Percentiles rank a stretch among this genome's conserved stretches.
phyloP scores from a whole-genome alignment of 2,888 invertebrate genomes.

The Nasonia oneida region DNA sequence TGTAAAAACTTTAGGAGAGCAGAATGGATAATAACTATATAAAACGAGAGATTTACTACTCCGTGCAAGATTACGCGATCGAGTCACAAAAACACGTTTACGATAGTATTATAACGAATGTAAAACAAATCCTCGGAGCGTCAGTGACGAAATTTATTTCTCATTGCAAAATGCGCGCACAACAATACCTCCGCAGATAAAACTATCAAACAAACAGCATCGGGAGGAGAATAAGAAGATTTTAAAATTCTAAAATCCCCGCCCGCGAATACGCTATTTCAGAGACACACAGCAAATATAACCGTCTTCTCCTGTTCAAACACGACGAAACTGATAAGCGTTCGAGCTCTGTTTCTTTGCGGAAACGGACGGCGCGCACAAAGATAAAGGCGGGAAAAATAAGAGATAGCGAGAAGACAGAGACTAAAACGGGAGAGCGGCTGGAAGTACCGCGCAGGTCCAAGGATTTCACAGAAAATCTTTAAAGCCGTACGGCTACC shows the following conservation, averaged over 20 bases:
- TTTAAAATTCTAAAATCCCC: slow-evolving; percentile 24
- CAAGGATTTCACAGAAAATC: slow-evolving; percentile 56
- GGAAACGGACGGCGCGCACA: slow-evolving; percentile 16
- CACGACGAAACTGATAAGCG: slow-evolving; percentile 34
- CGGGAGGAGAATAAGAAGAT: not conserved
- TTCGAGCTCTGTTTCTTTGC: slow-evolving; percentile 25
- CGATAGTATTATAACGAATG: not conserved
- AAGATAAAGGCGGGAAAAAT: slow-evolving; percentile 40
- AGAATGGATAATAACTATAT: not conserved
- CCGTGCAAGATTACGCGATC: not conserved
- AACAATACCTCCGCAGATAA: not conserved
- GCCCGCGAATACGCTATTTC: not conserved
- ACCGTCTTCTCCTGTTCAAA: slow-evolving; percentile 11
- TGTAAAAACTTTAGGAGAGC: not conserved
- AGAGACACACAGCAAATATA: slow-evolving; percentile 21
- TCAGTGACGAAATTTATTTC: not conserved
- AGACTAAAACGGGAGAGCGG: slow-evolving; percentile 48
- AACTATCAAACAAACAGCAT: not conserved
- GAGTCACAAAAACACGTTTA: not conserved
- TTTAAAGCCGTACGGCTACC: slow-evolving; percentile 30
- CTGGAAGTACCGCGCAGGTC: slow-evolving; percentile 8
- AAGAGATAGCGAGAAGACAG: not conserved
- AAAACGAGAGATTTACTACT: not conserved
- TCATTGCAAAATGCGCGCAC: not conserved
- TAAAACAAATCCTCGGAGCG: not conserved